Conservation (phyloP, 2,888 invertebrate species). For the Leucania comma region DNA sequence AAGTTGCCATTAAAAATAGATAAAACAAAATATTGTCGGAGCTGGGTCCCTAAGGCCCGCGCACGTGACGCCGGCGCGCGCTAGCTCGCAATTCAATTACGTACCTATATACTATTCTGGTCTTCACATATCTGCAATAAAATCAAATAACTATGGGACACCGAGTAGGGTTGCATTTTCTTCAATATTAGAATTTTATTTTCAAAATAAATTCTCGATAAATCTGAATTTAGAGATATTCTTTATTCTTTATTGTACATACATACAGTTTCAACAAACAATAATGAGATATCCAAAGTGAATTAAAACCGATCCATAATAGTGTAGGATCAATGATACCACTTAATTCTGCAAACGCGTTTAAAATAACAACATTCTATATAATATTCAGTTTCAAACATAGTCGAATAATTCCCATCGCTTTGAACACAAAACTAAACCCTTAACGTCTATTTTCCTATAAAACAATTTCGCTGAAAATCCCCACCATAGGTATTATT, state of each 20-base stretch:
- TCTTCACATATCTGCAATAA: slow-evolving; percentile 72
- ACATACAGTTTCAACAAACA: no score
- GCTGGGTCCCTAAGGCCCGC: slow-evolving; percentile 74
- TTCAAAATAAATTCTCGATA: slow-evolving; percentile 10
- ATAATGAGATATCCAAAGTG: no score
- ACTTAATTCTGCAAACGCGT: neutral
- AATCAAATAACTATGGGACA: slow-evolving; percentile 76
- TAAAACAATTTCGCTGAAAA: slow-evolving; percentile 15
- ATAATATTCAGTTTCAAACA: no score
- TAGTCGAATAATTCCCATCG: no score
- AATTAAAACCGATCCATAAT: neutral
- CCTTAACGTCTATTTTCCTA: slow-evolving; percentile 17
- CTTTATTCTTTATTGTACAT: no score
- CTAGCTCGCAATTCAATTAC: slow-evolving; percentile 84
- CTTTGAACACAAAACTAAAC: neutral
- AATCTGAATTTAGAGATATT: slow-evolving; percentile 20
- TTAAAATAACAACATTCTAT: neutral
- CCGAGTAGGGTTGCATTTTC: slow-evolving; percentile 52
- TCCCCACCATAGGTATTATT: slow-evolving; percentile 14
- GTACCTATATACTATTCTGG: slow-evolving; percentile 74
- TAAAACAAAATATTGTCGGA: slow-evolving; percentile 85
- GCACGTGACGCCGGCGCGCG: slow-evolving; percentile 79
- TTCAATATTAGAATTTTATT: slow-evolving; percentile 37
- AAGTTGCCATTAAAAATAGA: slow-evolving; percentile 87
- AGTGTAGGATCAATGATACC: neutral